Conservation (phyloP, 2,113 vertebrate genomes). For the Benitochromis conjunctus region DNA sequence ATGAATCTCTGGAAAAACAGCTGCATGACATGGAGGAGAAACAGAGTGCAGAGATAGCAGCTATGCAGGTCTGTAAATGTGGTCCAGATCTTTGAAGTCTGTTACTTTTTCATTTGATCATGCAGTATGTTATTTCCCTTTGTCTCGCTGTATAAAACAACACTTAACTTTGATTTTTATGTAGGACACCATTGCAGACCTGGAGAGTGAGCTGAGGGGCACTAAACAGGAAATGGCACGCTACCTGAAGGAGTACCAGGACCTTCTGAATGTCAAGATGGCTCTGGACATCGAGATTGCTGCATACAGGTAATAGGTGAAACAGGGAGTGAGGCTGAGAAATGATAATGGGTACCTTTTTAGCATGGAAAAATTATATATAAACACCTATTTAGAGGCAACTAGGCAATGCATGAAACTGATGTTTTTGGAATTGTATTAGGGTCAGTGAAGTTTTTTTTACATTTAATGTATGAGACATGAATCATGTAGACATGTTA, state of each 20-base stretch:
- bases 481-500: neutral
- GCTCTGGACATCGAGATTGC: constrained; percentile 80
- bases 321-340: neutral
- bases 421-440: neutral
- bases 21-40: constrained; percentile 71
- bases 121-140: neutral
- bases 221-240: constrained; percentile 71
- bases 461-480: neutral
- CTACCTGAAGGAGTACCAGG: constrained; percentile 67
- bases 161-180: neutral
- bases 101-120: neutral
- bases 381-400: neutral
- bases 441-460: neutral
- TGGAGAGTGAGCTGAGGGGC: constrained; percentile 72
- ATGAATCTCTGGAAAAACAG: constrained; percentile 71
- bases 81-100: neutral
- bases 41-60: constrained; percentile 68
- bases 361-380: neutral
- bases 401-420: neutral
- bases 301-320: constrained; percentile 70
- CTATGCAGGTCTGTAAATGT: constrained; percentile 63
- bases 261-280: constrained; percentile 77
- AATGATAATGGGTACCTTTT: neutral
- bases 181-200: constrained; percentile 66
- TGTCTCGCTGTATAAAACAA: neutral